These are phyloP conservation scores for Budorcas taxicolor DNA, from an alignment of 2,113 vertebrate genomes.

Conservation along the genomic window DNA sequence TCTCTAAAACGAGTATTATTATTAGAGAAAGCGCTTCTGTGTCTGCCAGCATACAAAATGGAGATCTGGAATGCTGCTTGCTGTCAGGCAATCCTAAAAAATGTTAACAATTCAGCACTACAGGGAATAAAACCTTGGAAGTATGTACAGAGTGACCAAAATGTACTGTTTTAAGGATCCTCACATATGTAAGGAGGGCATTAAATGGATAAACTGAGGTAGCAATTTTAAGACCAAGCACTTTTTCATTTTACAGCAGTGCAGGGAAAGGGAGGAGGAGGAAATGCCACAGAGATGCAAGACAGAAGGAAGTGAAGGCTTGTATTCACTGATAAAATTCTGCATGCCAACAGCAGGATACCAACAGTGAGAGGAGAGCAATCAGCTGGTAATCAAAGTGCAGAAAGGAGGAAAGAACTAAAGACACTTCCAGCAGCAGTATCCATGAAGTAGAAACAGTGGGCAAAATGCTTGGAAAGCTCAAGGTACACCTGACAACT, in stretches of 20 bases:
- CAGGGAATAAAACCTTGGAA: neutral
- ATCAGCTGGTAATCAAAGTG: neutral
- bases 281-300: neutral
- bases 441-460: neutral
- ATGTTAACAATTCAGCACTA: conserved; percentile 22
- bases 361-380: neutral
- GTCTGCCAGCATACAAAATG: conserved; percentile 27
- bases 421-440: neutral
- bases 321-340: conserved; percentile 9
- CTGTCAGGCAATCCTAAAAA: neutral
- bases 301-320: neutral
- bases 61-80: conserved; percentile 30
- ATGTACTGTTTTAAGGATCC: neutral
- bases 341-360: neutral
- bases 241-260: conserved; percentile 13
- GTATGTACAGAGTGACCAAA: neutral
- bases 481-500: neutral
- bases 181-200: neutral
- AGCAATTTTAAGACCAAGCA: neutral
- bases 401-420: neutral
- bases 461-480: neutral
- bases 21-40: neutral
- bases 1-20: neutral
- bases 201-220: neutral
- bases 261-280: neutral